These are phyloP conservation scores for Piprites chloris DNA, from an alignment of 2,113 vertebrate species.

Conservation along the genomic window DNA sequence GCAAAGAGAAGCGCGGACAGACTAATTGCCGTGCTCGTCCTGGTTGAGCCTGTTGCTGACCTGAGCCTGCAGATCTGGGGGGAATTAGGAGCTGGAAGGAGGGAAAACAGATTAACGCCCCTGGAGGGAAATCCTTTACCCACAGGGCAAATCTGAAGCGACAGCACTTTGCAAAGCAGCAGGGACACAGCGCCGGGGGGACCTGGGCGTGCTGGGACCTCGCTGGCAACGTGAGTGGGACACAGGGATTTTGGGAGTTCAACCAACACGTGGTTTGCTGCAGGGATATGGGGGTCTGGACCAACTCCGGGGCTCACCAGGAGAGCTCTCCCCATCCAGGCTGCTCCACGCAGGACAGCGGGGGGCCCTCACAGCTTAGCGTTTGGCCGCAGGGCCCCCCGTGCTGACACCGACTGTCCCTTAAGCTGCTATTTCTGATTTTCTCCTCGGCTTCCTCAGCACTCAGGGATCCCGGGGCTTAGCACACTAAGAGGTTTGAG, in stretches of 20 bases:
- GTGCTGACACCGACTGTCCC: fast-evolving
- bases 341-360: fast-evolving
- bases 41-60: not conserved
- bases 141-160: not conserved
- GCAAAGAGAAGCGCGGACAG: not conserved
- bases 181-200: not conserved
- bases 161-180: not conserved
- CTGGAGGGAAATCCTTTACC: not conserved
- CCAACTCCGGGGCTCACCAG: fast-evolving
- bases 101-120: constrained; percentile 20
- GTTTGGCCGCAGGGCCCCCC: not conserved
- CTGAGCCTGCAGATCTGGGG: not conserved
- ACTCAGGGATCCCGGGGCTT: constrained; percentile 9
- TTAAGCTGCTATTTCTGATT: constrained; percentile 36
- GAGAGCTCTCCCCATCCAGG: not conserved
- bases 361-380: not conserved
- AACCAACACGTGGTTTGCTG: fast-evolving
- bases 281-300: not conserved
- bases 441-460: constrained; percentile 33
- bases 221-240: fast-evolving
- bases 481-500: constrained; percentile 38
- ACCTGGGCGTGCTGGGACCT: not conserved
- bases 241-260: not conserved
- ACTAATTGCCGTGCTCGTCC: not conserved
- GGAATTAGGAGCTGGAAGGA: constrained; percentile 49